phyloP scores from a whole-genome alignment of 1,140 invertebrate species.

The Holcopasites calliopsidis region DNA sequence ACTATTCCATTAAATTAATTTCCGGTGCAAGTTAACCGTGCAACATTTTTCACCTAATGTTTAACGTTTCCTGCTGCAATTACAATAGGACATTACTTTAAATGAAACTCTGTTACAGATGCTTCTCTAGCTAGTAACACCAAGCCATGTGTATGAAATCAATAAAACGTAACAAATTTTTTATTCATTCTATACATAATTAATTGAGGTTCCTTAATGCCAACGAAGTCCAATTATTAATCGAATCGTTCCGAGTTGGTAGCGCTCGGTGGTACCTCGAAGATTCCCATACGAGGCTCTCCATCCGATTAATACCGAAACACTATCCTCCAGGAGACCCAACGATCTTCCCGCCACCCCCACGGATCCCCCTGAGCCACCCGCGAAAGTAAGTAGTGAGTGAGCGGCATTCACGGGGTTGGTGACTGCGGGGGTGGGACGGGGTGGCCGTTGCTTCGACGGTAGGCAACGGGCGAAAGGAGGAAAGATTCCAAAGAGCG shows the following conservation, averaged over 20 bases:
- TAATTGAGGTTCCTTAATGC: too few relatives aligned
- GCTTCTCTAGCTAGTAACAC: too few relatives aligned
- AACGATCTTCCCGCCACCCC: constrained; percentile 51
- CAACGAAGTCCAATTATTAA: constrained; percentile 13
- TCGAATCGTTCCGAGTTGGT: background rate
- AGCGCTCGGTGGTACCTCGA: background rate
- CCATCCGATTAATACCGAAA: constrained; percentile 62
- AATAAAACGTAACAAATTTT: too few relatives aligned
- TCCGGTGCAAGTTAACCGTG: too few relatives aligned
- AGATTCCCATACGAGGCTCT: constrained; percentile 27
- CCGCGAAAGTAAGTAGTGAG: constrained; percentile 76
- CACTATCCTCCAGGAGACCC: constrained; percentile 49
- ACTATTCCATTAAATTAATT: too few relatives aligned
- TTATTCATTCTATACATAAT: too few relatives aligned
- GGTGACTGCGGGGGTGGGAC: constrained; percentile 65
- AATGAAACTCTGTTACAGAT: too few relatives aligned
- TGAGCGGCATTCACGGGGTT: constrained; percentile 77
- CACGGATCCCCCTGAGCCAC: constrained; percentile 57
- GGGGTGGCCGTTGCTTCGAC: constrained; percentile 46
- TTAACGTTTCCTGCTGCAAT: too few relatives aligned
- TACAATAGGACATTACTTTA: too few relatives aligned
- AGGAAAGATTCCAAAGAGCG: constrained; percentile 41
- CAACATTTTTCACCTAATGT: background rate
- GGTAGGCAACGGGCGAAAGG: constrained; percentile 47
- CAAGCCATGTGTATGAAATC: too few relatives aligned